Evolutionary conservation across 2,888 invertebrate genomes (phyloP).

Genomic region (Xestia xanthographa): DNA sequence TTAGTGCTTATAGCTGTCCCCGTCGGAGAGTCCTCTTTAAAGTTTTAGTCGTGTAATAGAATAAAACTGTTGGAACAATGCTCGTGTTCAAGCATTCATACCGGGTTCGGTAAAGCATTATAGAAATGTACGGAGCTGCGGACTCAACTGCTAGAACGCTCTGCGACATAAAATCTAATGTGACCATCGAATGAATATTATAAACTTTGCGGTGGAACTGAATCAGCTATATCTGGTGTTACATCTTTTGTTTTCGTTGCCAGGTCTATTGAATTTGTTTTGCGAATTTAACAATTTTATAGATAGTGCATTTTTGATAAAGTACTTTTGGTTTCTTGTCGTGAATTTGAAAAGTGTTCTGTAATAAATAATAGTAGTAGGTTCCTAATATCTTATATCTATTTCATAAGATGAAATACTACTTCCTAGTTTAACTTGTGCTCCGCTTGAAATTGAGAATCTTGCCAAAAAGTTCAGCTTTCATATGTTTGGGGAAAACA

Average conservation of each 20-base stretch:
- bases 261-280: neutral
- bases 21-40: constrained; percentile 86
- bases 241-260: neutral
- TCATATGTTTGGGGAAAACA: constrained; percentile 44
- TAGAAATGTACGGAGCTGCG: constrained; percentile 80
- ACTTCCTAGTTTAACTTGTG: constrained; percentile 57
- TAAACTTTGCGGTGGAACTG: constrained; percentile 70
- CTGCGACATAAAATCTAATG: constrained; percentile 81
- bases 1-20: constrained; percentile 89
- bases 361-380: neutral
- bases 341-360: neutral
- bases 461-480: constrained; percentile 53
- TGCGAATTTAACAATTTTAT: neutral
- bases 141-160: constrained; percentile 80
- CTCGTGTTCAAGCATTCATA: constrained; percentile 83
- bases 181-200: constrained; percentile 83
- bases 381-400: constrained; percentile 1
- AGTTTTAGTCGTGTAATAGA: constrained; percentile 88
- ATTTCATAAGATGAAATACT: constrained; percentile 35
- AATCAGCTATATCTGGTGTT: constrained; percentile 23
- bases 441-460: constrained; percentile 46
- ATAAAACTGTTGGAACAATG: constrained; percentile 89
- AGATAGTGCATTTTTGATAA: neutral
- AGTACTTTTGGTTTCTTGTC: neutral
- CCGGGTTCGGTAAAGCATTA: constrained; percentile 74